phyloP scores from a whole-genome alignment of 2,888 invertebrate species.

The Idaea straminata region DNA sequence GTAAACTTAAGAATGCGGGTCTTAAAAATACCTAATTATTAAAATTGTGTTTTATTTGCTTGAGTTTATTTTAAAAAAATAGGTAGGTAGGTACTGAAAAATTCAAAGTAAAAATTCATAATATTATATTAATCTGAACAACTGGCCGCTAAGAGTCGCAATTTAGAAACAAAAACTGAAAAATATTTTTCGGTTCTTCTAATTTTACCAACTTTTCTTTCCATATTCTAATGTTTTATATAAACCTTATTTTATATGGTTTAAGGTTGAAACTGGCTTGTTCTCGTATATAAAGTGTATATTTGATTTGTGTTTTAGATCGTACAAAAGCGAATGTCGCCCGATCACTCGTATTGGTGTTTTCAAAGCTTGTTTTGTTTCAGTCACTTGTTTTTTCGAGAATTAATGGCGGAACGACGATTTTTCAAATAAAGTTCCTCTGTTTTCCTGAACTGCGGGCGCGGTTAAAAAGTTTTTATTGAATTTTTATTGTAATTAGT shows the following conservation, averaged over 20 bases:
- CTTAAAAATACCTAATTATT: too few species aligned
- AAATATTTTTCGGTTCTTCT: neutral
- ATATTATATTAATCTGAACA: neutral
- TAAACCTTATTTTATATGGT: neutral
- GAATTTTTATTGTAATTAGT: neutral
- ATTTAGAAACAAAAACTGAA: neutral
- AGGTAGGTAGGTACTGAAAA: too few species aligned
- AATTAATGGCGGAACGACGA: constrained; percentile 25
- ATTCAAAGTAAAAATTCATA: neutral
- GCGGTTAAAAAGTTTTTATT: neutral
- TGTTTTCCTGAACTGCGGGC: neutral
- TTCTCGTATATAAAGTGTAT: neutral
- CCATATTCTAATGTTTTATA: neutral
- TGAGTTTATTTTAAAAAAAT: too few species aligned
- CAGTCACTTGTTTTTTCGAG: constrained; percentile 26
- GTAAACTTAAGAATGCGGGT: too few species aligned
- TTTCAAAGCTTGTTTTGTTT: constrained; percentile 13
- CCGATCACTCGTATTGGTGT: neutral
- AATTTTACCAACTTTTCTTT: neutral
- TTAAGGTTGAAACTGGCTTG: neutral
- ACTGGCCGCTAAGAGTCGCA: neutral
- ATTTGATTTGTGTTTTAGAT: neutral
- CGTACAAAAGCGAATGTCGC: neutral
- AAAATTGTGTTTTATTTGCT: too few species aligned
- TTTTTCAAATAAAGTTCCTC: constrained; percentile 12